phyloP scores from a whole-genome alignment of 2,113 vertebrate genomes.

The Onychostruthus taczanowskii region DNA sequence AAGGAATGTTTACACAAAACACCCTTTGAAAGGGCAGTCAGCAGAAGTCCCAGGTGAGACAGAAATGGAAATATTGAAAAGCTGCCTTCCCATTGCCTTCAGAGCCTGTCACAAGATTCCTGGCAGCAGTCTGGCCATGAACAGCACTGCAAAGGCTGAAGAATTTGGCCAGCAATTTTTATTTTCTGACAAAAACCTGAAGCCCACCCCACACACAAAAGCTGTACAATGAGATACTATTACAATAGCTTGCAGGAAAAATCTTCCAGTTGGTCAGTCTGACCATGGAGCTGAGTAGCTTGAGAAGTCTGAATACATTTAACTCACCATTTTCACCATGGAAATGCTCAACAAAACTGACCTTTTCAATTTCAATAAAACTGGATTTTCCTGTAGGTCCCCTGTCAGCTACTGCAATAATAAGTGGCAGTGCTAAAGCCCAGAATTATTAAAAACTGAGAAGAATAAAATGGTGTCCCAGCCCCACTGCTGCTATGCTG shows the following conservation, averaged over 20 bases:
- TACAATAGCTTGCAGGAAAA: slow-evolving; percentile 29
- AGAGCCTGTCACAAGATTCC: not conserved
- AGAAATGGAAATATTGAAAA: not conserved
- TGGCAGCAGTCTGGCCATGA: not conserved
- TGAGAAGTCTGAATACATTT: slow-evolving; percentile 56
- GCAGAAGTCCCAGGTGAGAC: not conserved
- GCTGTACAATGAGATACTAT: slow-evolving; percentile 10
- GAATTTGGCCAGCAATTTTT: not conserved
- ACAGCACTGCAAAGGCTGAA: not conserved
- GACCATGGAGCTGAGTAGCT: slow-evolving; percentile 3
- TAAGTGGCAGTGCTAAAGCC: slow-evolving; percentile 46
- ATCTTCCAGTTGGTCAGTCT: slow-evolving; percentile 51
- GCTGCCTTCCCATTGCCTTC: not conserved
- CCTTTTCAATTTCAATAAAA: slow-evolving; percentile 82
- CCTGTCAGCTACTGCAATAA: slow-evolving; percentile 65
- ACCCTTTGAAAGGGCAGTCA: not conserved
- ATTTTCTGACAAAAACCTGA: not conserved
- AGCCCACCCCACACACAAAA: not conserved
- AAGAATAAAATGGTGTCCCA: not conserved
- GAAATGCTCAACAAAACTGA: slow-evolving; percentile 76
- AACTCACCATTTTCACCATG: slow-evolving; percentile 77
- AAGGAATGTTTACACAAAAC: not conserved
- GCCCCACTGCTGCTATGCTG: not conserved
- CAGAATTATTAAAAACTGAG: slow-evolving; percentile 35
- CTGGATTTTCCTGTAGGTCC: slow-evolving; percentile 69